Evolutionary conservation across 2,113 vertebrate species (phyloP), one percentile per base, ranked within the genome.

Genomic region (Micromys minutus): DNA sequence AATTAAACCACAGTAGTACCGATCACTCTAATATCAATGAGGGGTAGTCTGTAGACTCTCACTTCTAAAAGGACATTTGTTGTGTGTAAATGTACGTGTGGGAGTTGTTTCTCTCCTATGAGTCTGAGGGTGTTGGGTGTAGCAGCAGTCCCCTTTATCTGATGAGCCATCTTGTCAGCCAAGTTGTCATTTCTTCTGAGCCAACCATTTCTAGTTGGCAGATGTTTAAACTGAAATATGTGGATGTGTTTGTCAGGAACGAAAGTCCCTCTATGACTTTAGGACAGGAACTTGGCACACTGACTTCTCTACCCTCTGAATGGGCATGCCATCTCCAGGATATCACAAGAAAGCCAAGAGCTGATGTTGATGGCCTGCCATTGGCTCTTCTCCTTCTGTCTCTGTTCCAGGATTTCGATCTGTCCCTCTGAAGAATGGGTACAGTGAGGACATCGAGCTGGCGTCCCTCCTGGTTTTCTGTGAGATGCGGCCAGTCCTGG

Each of bases 401-500:
- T 29, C 39, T 26, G 2, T 24, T 22, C 3, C 97, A 99, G 99
- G 99, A 65, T 99, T 99, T 93, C 98, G 99, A 80, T 99, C 99
- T 0, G 99, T 99, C 50, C 99, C 99, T 90, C 98, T 99, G 67
- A 99, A 99, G 97, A 99, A 99, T 0, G 99, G 99, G 75, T 99
- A 98, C 86, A 99, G 98, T 72, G 99, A 99, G 97, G 98, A 99
- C 87, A 97, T 99, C 29, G 99, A 99, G 96, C 98, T 99, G 95
- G 99, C 99, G 0, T 99, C 99, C 1, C 99, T 99, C 61, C 98
- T 99, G 98, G 98, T 99, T 96, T 98, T 99, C 98, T 99, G 99
- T 95, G 98, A 98, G 22, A 98, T 99, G 88, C 97, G 99, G 36
- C 99, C 98, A n/a, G 98, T 99, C 15, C 98, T 98, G 99, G 99